Percentiles rank a stretch among this genome's conserved stretches.
phyloP scores from a whole-genome alignment of 92 coral and sea anemone species.

The Diadumene lineata region DNA sequence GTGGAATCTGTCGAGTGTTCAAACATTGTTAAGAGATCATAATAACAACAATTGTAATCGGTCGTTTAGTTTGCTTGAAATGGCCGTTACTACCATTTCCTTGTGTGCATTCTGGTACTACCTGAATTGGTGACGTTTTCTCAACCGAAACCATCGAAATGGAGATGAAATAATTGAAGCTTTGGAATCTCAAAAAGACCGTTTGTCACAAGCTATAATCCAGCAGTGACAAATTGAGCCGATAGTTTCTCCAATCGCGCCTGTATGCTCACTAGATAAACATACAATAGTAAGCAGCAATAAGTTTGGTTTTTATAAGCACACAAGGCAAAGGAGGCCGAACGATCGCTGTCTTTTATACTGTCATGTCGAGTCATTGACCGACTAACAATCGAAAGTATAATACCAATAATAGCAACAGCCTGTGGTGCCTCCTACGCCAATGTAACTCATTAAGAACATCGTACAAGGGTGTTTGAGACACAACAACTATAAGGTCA shows the following conservation, averaged over 20 bases:
- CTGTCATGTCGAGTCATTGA: conserved; percentile 85
- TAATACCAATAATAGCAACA: conserved; percentile 76
- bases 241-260: conserved; percentile 2
- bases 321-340: conserved; percentile 76
- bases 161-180: no score
- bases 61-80: conserved; percentile 21
- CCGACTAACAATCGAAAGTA: conserved; percentile 71
- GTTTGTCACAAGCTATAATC: neutral
- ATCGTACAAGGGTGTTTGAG: conserved; percentile 74
- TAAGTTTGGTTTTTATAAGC: conserved; percentile 51
- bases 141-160: no score
- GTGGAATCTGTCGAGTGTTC: conserved; percentile 12
- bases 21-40: conserved; percentile 20
- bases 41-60: conserved; percentile 12
- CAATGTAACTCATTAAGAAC: conserved; percentile 73
- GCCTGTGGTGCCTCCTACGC: conserved; percentile 75
- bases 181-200: conserved; percentile 5
- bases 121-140: no score
- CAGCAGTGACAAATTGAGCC: neutral
- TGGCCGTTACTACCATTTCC: neutral
- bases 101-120: no score
- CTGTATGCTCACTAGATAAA: conserved; percentile 66
- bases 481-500: conserved; percentile 82
- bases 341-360: conserved; percentile 81
- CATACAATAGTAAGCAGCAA: conserved; percentile 62